Conservation (phyloP, 2,113 vertebrate species). For the Campylomormyrus tamandua region DNA sequence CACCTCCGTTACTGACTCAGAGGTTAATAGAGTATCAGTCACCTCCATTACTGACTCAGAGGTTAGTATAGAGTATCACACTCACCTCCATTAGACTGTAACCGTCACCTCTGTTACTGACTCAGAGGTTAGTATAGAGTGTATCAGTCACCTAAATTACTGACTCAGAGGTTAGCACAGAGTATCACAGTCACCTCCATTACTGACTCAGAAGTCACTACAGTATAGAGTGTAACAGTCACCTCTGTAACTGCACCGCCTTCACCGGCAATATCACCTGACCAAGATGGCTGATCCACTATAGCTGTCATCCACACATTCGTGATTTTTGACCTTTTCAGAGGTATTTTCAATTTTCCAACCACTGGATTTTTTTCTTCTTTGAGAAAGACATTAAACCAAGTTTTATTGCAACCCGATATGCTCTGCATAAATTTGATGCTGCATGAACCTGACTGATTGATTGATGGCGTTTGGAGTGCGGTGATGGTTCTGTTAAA, state of each 20-base stretch:
- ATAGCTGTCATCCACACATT: background rate
- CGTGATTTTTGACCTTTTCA: background rate
- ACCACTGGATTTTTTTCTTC: background rate
- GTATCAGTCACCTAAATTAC: background rate
- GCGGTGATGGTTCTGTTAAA: background rate
- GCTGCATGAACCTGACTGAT: background rate
- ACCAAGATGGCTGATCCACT: background rate
- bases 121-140: background rate
- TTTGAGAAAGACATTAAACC: background rate
- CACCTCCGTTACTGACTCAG: too few relatives aligned
- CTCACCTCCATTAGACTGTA: background rate
- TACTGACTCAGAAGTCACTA: background rate
- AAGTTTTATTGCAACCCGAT: background rate
- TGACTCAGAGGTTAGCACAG: background rate
- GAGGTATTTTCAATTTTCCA: background rate
- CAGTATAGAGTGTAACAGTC: background rate
- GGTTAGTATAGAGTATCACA: background rate
- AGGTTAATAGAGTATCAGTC: too few relatives aligned
- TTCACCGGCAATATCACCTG: background rate
- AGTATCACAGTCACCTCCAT: background rate
- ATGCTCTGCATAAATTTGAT: background rate
- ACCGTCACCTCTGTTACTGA: too few relatives aligned
- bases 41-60: background rate
- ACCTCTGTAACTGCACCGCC: background rate
- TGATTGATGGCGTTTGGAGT: background rate